Evolutionary conservation across 2,797 vertebrate species (phyloP).

Genomic region (Rhinophrynus dorsalis): DNA sequence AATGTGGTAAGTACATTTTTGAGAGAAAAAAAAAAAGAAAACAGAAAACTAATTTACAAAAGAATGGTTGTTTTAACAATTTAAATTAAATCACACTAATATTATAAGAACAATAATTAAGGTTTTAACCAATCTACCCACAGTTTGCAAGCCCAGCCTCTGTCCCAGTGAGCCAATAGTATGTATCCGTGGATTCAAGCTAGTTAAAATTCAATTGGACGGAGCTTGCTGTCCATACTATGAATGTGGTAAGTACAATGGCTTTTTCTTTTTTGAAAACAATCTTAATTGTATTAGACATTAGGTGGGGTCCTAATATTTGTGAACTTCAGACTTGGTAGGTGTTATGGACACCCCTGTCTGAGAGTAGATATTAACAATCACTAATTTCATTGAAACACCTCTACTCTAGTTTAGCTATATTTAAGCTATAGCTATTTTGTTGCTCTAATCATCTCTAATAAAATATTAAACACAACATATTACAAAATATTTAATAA

Average conservation of each 20-base stretch:
- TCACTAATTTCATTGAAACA: too few species aligned
- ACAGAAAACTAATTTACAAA: neutral
- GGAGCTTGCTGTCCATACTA: constrained; percentile 88
- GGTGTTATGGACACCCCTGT: constrained; percentile 49
- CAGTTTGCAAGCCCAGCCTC: constrained; percentile 71
- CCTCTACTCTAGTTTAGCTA: too few species aligned
- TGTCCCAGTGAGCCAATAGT: constrained; percentile 70
- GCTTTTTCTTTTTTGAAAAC: too few species aligned
- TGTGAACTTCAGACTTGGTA: constrained; percentile 72
- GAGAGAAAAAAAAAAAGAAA: neutral
- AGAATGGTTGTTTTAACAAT: too few species aligned
- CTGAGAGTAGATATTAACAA: constrained; percentile 57
- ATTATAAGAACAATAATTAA: neutral
- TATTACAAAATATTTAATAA: too few species aligned
- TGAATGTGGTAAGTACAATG: too few species aligned
- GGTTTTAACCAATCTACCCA: neutral
- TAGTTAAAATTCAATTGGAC: too few species aligned
- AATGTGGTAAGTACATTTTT: neutral
- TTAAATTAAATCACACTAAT: neutral
- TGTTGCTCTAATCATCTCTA: too few species aligned
- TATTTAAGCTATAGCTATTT: too few species aligned
- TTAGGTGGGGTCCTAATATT: too few species aligned
- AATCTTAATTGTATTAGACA: too few species aligned
- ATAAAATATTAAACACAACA: too few species aligned
- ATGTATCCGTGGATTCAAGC: constrained; percentile 46